Evolutionary conservation across 2,888 invertebrate species (phyloP).

Genomic region (Eurois occulta): DNA sequence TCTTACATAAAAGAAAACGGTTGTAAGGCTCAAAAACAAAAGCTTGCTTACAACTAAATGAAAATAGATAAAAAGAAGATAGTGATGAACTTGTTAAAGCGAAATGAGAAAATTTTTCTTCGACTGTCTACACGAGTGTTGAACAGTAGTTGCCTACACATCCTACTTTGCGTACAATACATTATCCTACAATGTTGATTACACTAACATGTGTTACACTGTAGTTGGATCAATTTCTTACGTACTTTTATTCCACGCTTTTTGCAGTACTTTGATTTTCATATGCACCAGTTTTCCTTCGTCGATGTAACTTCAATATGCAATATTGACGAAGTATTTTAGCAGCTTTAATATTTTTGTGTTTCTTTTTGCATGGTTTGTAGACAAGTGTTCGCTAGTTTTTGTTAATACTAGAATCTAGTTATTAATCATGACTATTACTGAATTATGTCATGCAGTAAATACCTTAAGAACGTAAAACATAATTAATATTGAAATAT

Average conservation of each 20-base stretch:
- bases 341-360: slow-evolving; percentile 17
- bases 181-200: slow-evolving; percentile 58
- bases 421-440: slow-evolving; percentile 31
- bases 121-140: slow-evolving; percentile 57
- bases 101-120: slow-evolving; percentile 56
- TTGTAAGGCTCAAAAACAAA: slow-evolving; percentile 1
- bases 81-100: background rate
- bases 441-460: slow-evolving; percentile 29
- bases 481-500: slow-evolving; percentile 22
- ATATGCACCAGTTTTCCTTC: slow-evolving; percentile 39
- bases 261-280: slow-evolving; percentile 35
- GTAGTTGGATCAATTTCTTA: slow-evolving; percentile 41
- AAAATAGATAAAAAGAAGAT: background rate
- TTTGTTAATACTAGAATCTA: slow-evolving; percentile 37
- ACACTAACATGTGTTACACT: slow-evolving; percentile 63
- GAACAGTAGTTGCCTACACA: slow-evolving; percentile 58
- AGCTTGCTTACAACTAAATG: background rate
- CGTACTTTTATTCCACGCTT: slow-evolving; percentile 27
- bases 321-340: slow-evolving; percentile 18
- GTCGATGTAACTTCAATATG: slow-evolving; percentile 34
- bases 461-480: slow-evolving; percentile 24
- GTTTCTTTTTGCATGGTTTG: slow-evolving; percentile 37
- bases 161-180: slow-evolving; percentile 61
- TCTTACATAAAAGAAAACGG: background rate
- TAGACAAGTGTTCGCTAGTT: slow-evolving; percentile 34